phyloP scores from a whole-genome alignment of 2,797 vertebrate genomes.

The Acipenser ruthenus region DNA sequence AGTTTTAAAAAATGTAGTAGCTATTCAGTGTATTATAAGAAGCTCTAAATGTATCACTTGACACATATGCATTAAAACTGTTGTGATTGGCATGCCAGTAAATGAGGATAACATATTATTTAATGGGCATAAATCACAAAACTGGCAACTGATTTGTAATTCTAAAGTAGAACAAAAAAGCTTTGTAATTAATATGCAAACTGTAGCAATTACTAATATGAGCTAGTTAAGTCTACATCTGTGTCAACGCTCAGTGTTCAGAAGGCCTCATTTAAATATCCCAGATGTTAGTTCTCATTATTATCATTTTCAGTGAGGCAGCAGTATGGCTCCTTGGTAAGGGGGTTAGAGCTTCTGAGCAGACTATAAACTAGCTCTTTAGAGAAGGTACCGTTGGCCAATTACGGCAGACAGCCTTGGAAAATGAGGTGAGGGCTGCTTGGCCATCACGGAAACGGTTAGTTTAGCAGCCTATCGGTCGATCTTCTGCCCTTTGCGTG shows the following conservation, averaged over 20 bases:
- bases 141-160: too few relatives aligned
- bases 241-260: conserved; percentile 31
- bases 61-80: too few relatives aligned
- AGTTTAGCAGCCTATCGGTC: conserved; percentile 10
- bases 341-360: background rate
- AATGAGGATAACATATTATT: too few relatives aligned
- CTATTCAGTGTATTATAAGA: too few relatives aligned
- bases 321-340: background rate
- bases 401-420: background rate
- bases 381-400: background rate
- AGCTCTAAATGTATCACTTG: too few relatives aligned
- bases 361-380: conserved; percentile 3
- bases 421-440: background rate
- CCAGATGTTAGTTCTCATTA: conserved; percentile 37
- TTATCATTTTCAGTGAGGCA: conserved; percentile 20
- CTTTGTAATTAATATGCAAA: conserved; percentile 29
- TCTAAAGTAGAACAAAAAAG: too few relatives aligned
- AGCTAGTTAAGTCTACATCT: conserved; percentile 35
- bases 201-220: conserved; percentile 31
- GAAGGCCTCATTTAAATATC: conserved; percentile 38
- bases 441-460: conserved; percentile 6
- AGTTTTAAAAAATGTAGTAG: too few relatives aligned
- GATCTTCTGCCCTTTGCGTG: conserved; percentile 14
- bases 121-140: too few relatives aligned
- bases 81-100: too few relatives aligned